A percentile compares a stretch with the other conserved stretches of the same genome.
These are phyloP conservation scores for Centroberyx gerrardi DNA, from an alignment of 2,797 vertebrate species.

Conservation along the genomic window DNA sequence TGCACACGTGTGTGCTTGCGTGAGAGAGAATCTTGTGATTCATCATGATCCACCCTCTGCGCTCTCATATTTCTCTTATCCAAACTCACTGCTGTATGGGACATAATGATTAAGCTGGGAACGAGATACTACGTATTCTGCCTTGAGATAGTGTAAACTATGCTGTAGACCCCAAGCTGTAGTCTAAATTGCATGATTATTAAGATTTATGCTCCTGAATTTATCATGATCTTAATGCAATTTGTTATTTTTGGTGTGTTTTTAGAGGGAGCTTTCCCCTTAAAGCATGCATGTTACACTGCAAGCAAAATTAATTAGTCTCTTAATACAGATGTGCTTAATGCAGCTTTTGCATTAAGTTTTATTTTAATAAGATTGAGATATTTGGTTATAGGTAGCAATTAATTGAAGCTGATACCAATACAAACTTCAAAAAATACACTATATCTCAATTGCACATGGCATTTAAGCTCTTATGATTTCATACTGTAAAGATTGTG, in stretches of 20 bases:
- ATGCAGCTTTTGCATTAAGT: slow-evolving; percentile 36
- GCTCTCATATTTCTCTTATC: slow-evolving; percentile 67
- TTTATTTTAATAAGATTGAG: slow-evolving; percentile 4
- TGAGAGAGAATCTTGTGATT: slow-evolving; percentile 58
- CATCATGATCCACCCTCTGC: slow-evolving; percentile 38
- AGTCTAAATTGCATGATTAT: slow-evolving; percentile 69
- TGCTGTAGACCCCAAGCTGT: slow-evolving; percentile 50
- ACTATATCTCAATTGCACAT: slow-evolving; percentile 39
- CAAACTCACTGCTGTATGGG: slow-evolving; percentile 51
- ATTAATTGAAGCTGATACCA: slow-evolving; percentile 6
- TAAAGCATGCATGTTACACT: slow-evolving; percentile 29
- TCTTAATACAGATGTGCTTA: slow-evolving; percentile 17
- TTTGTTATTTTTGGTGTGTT: slow-evolving; percentile 52
- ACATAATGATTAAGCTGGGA: slow-evolving; percentile 78
- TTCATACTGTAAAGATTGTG: slow-evolving; percentile 14
- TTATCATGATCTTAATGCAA: slow-evolving; percentile 42
- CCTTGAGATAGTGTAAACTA: slow-evolving; percentile 71
- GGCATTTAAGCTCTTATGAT: slow-evolving; percentile 31
- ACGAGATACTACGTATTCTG: slow-evolving; percentile 76
- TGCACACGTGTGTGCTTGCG: slow-evolving; percentile 40
- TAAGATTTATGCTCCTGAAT: slow-evolving; percentile 65
- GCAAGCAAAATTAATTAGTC: slow-evolving; percentile 19
- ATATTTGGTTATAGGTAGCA: slow-evolving; percentile 5
- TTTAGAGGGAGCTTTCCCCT: slow-evolving; percentile 39
- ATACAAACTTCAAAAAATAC: not conserved